Evolutionary conservation across 2,797 vertebrate species (phyloP), one percentile per base, ranked within the genome.

Genomic region (Forpus xanthops): DNA sequence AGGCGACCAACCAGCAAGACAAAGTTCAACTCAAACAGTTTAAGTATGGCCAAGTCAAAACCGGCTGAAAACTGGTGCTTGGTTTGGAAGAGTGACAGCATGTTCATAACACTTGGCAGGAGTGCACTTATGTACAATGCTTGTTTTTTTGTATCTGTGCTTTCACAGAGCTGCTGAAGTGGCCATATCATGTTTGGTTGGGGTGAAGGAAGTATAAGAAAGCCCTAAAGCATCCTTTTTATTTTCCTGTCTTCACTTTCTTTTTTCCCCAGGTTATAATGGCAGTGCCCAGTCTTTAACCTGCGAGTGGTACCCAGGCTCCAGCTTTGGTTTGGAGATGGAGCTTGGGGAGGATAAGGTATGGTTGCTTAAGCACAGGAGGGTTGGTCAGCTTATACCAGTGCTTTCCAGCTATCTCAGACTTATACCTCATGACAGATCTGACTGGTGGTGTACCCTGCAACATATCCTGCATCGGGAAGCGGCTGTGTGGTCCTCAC

Each of bases 1-100:
- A 90, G 80, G 71, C 85, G 91, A 74, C 74, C 74, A 90, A 84
- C 56, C 67, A 91, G 44, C 21, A 71, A 88, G 70, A 91, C 10
- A 24, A 73, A 87, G 45, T 84, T 91, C 80, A 86, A 61, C 72
- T 68, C 49, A 81, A 92, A 73, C 2, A 6, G 49, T 88, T 90
- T 82, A 67, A 89, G 55, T n/a, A 67, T 50, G 37, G 64, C 49
- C 71, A 88, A 90, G 67, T 91, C 86, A 91, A 93, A 96, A 94
- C 47, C 12, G 0, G 37, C 55, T 90, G 91, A 94, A 79, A 87
- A 78, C 42, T 1, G 1, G 53, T 0, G 0, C n/a, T 88, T 81
- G 67, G 64, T 53, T 8, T n/a, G 68, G 53, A 83, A 78, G 41
- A 72, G 39, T 41, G 25, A 55, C 28, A 49, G 30, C 74, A 66